These are phyloP conservation scores for Epinotia ramella DNA, from an alignment of 2,888 invertebrate genomes.

Conservation along the genomic window DNA sequence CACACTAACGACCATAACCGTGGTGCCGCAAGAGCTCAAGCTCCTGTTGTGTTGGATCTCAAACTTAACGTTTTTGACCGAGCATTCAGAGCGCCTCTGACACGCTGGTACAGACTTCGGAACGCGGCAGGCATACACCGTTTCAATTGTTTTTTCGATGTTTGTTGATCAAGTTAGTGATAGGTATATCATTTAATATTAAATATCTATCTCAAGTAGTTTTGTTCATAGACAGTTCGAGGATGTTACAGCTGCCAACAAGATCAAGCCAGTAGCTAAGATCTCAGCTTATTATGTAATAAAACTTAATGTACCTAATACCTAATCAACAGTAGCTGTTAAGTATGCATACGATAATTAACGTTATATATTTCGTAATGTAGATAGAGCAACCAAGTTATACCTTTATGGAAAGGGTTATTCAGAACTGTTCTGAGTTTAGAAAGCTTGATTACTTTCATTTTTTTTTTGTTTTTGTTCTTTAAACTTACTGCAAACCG, in stretches of 20 bases:
- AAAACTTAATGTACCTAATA: no score
- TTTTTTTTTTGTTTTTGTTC: background rate
- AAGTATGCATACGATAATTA: background rate
- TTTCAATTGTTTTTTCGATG: slow-evolving; percentile 37
- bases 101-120: slow-evolving; percentile 33
- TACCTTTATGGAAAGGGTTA: slow-evolving; percentile 4
- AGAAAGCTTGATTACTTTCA: background rate
- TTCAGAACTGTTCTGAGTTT: background rate
- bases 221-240: background rate
- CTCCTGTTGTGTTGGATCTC: background rate
- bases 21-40: background rate
- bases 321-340: background rate
- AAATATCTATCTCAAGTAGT: background rate
- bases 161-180: slow-evolving; percentile 36
- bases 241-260: background rate
- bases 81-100: slow-evolving; percentile 10
- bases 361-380: background rate
- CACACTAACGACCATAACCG: slow-evolving; percentile 73
- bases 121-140: slow-evolving; percentile 40
- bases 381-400: background rate
- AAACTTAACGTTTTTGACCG: background rate
- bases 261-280: background rate
- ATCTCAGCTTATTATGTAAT: slow-evolving; percentile 11
- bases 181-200: slow-evolving; percentile 17
- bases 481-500: slow-evolving; percentile 8